Percentiles rank a stretch among this genome's conserved stretches.
phyloP scores from a whole-genome alignment of 2,113 vertebrate genomes.

The Sinocyclocheilus rhinocerous region DNA sequence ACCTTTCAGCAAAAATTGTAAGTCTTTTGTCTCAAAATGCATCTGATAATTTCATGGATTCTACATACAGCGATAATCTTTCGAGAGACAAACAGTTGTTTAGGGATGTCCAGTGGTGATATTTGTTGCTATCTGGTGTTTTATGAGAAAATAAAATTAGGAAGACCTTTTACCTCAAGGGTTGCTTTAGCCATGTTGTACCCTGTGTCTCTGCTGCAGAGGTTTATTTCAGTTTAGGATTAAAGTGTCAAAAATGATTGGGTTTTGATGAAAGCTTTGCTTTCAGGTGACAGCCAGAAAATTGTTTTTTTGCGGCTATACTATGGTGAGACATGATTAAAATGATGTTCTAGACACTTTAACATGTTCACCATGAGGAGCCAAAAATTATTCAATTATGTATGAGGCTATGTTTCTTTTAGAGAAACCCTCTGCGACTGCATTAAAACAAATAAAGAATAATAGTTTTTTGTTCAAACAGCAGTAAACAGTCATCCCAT shows the following conservation, averaged over 20 bases:
- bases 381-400: not conserved
- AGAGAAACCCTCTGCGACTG: not conserved
- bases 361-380: not conserved
- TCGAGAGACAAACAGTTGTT: not conserved
- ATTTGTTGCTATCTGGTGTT: not conserved
- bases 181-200: not conserved
- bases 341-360: not conserved
- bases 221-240: not conserved
- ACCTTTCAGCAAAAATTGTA: not conserved
- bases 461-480: not conserved
- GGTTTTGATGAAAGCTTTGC: not conserved
- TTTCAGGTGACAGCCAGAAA: slow-evolving; percentile 33
- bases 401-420: not conserved
- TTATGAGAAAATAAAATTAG: not conserved
- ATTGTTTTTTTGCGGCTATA: not conserved
- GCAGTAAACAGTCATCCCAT: not conserved
- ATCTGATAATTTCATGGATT: not conserved
- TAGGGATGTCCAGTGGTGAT: not conserved
- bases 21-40: not conserved
- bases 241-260: slow-evolving; percentile 24
- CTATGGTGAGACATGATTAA: slow-evolving; percentile 6
- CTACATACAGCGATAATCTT: not conserved
- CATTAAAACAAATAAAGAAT: not conserved
- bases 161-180: slow-evolving; percentile 2
- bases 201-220: not conserved